These are phyloP conservation scores for Eumacrocentrus americanus DNA, from an alignment of 2,888 invertebrate genomes.

Conservation along the genomic window DNA sequence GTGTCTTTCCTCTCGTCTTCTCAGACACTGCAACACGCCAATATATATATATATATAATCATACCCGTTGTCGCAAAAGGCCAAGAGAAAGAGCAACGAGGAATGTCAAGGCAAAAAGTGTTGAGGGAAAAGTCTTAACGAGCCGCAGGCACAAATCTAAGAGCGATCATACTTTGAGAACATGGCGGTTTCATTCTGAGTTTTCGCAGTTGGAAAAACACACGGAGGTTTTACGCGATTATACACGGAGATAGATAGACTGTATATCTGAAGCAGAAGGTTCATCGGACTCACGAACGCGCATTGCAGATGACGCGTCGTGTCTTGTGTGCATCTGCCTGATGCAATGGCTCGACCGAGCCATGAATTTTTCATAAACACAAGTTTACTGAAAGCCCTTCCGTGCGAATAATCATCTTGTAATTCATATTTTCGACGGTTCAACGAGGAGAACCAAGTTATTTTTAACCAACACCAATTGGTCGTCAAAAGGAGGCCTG, in stretches of 20 bases:
- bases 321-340: constrained; percentile 24
- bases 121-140: constrained; percentile 25
- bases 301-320: constrained; percentile 27
- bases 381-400: background rate
- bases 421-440: too few species aligned
- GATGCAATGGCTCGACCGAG: constrained; percentile 15
- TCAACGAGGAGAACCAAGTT: too few species aligned
- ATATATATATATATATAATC: constrained; percentile 5
- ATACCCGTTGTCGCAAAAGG: constrained; percentile 18
- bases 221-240: constrained; percentile 1
- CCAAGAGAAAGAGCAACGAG: background rate
- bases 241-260: background rate
- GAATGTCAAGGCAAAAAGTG: constrained; percentile 1
- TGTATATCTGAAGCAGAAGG: background rate
- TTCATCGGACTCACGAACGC: constrained; percentile 22
- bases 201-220: constrained; percentile 14
- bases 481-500: too few species aligned
- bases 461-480: too few species aligned
- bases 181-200: constrained; percentile 4
- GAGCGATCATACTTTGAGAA: constrained; percentile 12
- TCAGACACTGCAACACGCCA: constrained; percentile 3
- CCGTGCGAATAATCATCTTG: background rate
- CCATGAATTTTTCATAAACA: constrained; percentile 22
- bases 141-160: constrained; percentile 14
- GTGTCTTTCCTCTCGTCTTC: background rate